These are phyloP conservation scores for Alauda arvensis DNA, from an alignment of 2,797 vertebrate species.

Conservation along the genomic window DNA sequence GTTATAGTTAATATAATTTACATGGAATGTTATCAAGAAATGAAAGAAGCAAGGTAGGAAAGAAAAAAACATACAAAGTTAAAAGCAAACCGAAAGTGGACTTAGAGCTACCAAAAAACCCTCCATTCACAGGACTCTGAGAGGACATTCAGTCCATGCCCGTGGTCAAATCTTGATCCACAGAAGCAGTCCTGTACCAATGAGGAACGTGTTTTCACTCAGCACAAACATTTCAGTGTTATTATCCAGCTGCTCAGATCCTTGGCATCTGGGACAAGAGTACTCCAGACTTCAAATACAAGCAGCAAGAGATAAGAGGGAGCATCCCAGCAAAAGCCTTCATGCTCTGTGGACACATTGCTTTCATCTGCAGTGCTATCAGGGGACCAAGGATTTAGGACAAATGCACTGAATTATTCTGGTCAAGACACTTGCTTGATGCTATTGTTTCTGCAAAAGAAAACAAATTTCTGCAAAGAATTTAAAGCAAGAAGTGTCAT, in stretches of 20 bases:
- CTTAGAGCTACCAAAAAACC: neutral
- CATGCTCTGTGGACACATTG: neutral
- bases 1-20: neutral
- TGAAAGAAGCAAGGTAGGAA: neutral
- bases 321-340: conserved; percentile 1
- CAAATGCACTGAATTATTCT: conserved; percentile 7
- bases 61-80: neutral
- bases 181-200: neutral
- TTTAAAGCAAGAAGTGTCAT: neutral
- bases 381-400: neutral
- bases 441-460: neutral
- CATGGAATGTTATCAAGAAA: neutral
- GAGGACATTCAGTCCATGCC: neutral
- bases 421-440: neutral
- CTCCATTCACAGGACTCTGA: neutral
- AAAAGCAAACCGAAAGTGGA: neutral
- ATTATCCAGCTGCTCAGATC: neutral
- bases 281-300: neutral
- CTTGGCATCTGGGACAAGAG: neutral
- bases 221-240: neutral
- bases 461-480: neutral
- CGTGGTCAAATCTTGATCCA: neutral
- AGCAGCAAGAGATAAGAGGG: neutral
- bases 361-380: neutral
- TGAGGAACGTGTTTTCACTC: neutral